Evolutionary conservation across 2,888 invertebrate genomes (phyloP).

Genomic region (Phoronis australis): DNA sequence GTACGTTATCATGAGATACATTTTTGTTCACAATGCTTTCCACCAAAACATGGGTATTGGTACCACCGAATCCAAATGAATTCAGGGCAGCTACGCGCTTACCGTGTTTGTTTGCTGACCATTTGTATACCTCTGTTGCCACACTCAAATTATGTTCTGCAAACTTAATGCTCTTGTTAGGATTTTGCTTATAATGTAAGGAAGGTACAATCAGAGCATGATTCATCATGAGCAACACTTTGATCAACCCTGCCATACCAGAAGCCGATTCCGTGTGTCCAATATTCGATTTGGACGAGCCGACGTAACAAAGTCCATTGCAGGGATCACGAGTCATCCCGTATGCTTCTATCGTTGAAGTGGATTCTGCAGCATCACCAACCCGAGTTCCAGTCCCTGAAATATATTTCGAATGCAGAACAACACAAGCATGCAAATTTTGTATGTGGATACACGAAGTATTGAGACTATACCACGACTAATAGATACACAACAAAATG

Average conservation of each 20-base stretch:
- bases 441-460: too few relatives aligned
- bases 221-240: conserved; percentile 31
- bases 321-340: conserved; percentile 2
- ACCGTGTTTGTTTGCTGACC: conserved; percentile 4
- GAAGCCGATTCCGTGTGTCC: conserved; percentile 33
- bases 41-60: conserved; percentile 31
- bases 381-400: conserved; percentile 26
- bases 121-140: conserved; percentile 10
- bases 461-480: too few relatives aligned
- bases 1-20: background rate
- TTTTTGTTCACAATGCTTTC: conserved; percentile 3
- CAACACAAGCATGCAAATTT: too few relatives aligned
- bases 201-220: conserved; percentile 25
- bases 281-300: conserved; percentile 35
- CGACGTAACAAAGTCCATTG: conserved; percentile 11
- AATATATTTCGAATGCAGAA: conserved; percentile 5
- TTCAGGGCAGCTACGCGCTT: conserved; percentile 23
- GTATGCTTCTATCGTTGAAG: conserved; percentile 18
- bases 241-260: conserved; percentile 29
- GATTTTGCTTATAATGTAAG: conserved; percentile 17
- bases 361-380: conserved; percentile 27
- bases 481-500: too few relatives aligned
- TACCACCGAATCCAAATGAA: conserved; percentile 37
- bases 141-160: conserved; percentile 19
- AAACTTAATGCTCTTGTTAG: conserved; percentile 25